Percentiles rank a stretch among this genome's conserved stretches.
Evolutionary conservation across 2,888 invertebrate genomes (phyloP).

Genomic region (Agrotis exclamationis): DNA sequence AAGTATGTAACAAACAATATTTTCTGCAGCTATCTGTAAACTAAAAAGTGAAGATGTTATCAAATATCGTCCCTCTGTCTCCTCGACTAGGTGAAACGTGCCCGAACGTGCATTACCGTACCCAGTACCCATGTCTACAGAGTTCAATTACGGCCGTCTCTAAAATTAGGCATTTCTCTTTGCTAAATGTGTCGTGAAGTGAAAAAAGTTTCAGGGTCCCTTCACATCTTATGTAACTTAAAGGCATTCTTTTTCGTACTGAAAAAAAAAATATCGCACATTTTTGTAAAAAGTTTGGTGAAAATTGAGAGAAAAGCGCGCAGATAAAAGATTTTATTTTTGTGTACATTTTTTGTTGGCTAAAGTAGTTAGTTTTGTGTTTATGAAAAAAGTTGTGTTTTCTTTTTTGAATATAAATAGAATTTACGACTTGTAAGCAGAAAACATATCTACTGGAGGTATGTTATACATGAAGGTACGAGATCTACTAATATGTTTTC

Average conservation of each 20-base stretch:
- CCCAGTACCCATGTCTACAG: conserved; percentile 63
- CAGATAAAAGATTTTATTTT: conserved; percentile 53
- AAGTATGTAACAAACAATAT: neutral
- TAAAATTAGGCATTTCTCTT: conserved; percentile 69
- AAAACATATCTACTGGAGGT: too few relatives aligned
- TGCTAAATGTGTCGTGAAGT: conserved; percentile 67
- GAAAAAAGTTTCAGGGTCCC: conserved; percentile 59
- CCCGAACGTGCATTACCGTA: conserved; percentile 61
- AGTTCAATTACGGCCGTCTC: conserved; percentile 62
- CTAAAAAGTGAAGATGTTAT: neutral
- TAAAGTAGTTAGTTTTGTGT: conserved; percentile 20
- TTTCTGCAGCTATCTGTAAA: neutral
- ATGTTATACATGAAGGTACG: conserved; percentile 12
- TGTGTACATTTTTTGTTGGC: conserved; percentile 30
- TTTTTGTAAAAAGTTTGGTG: conserved; percentile 54
- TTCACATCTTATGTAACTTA: conserved; percentile 53
- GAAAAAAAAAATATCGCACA: conserved; percentile 51
- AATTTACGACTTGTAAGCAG: conserved; percentile 13
- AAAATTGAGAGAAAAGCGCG: conserved; percentile 43
- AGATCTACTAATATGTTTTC: neutral
- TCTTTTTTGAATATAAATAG: conserved; percentile 11
- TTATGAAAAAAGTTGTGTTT: conserved; percentile 13
- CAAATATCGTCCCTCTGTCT: conserved; percentile 12
- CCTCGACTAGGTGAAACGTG: conserved; percentile 57
- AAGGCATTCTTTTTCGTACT: conserved; percentile 47